Base-by-base conservation (phyloP, 2,797 vertebrate species). In the Melopsittacus undulatus region DNA sequence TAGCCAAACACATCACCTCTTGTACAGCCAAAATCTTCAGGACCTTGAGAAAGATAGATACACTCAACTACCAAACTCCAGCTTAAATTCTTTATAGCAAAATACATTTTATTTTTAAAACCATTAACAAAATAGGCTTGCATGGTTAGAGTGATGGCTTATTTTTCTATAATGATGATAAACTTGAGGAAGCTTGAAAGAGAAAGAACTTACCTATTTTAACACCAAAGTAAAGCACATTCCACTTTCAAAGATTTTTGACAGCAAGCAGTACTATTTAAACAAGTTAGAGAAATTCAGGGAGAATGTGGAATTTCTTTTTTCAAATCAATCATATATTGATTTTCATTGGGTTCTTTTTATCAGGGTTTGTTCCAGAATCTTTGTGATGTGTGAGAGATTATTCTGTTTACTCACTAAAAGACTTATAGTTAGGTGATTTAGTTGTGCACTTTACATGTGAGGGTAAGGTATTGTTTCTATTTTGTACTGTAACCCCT, bases 391-490 rank as follows among this genome's bases (percentile, higher is more conserved):
- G 5, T 26, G 14, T 46, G 43, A 83, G 40, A 88, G 38, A 66
- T 79, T 8, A 54, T n/a, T 94, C 51, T 87, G 26, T 89, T 91
- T 91, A 38, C 32, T 81, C 14, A 79, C 15, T 82, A 15, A 32
- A 89, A 92, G 83, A 69, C 40, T 87, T 45, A 78, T 49, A 92
- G 69, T 89, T 93, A 89, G 51, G 42, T 32, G 43, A 94, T 93
- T 82, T 56, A 87, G 59, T 74, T 74, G 10, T 81, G 72, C 82
- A 95, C 79, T 96, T 97, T 94, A 95, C 16, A 69, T 42, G 89
- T 90, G 83, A 96, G 67, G 32, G 40, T 79, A 73, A 84, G 57
- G 4, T 94, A 26, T 89, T 83, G 26, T n/a, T 94, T 96, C 90
- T 22, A 79, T 10, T 77, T 89, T 92, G 61, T 85, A 94, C 80